A percentile compares a stretch with the other conserved stretches of the same genome.
phyloP scores from a whole-genome alignment of 1,140 invertebrate species.

The Drosophila repleta region DNA sequence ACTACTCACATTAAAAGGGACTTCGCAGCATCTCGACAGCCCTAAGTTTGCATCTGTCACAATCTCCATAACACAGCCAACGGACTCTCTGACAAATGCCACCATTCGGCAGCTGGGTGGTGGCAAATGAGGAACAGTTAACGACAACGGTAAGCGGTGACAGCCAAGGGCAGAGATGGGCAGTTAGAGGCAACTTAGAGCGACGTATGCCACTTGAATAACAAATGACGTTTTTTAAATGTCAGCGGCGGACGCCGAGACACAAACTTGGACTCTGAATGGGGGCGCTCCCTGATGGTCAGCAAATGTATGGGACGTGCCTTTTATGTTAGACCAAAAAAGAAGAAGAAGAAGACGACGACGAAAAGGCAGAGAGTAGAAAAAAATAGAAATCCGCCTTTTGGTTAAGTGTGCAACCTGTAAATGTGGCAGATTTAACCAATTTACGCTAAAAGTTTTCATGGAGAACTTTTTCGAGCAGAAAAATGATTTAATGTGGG shows the following conservation, averaged over 20 bases:
- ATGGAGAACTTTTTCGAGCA: background rate
- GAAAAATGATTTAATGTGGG: background rate
- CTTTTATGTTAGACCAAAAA: constrained; percentile 25
- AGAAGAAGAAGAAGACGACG: background rate
- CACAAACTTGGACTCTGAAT: constrained; percentile 12
- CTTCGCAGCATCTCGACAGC: too few species aligned
- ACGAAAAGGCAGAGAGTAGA: background rate
- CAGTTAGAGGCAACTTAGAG: constrained; percentile 76
- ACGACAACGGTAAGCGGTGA: constrained; percentile 56
- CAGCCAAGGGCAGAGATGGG: constrained; percentile 45
- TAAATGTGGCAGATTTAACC: constrained; percentile 67
- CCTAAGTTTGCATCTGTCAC: too few species aligned
- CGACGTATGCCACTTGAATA: constrained; percentile 81
- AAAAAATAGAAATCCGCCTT: constrained; percentile 21
- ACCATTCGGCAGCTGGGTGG: background rate
- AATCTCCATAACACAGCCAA: background rate
- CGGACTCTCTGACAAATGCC: background rate
- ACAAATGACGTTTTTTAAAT: constrained; percentile 81
- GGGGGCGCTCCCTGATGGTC: constrained; percentile 58
- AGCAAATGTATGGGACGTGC: constrained; percentile 73
- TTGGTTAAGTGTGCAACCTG: constrained; percentile 69
- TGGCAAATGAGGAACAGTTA: constrained; percentile 52
- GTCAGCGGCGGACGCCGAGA: constrained; percentile 53
- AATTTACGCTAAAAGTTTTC: constrained; percentile 48
- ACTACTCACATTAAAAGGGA: too few species aligned